Conservation (phyloP, 2,888 invertebrate genomes). For the Drosophila tripunctata region DNA sequence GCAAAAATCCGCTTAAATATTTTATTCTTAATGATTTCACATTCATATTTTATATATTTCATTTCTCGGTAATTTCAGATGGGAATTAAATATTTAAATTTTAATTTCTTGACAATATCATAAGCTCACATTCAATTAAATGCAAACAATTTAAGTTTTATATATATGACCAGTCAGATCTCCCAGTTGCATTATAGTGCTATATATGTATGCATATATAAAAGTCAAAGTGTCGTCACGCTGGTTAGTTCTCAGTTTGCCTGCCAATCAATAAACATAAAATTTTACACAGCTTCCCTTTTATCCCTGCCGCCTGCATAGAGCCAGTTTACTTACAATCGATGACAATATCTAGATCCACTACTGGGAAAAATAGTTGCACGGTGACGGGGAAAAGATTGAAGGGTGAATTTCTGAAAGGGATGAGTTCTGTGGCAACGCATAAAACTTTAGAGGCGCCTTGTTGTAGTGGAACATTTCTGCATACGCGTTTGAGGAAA, state of each 20-base stretch:
- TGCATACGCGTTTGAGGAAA: constrained; percentile 69
- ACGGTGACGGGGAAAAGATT: background rate
- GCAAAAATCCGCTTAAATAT: no score
- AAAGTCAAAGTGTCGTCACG: constrained; percentile 40
- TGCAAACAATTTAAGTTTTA: background rate
- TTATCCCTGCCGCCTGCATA: background rate
- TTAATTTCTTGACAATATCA: background rate
- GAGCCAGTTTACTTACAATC: constrained; percentile 33
- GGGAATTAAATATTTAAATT: background rate
- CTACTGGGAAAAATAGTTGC: background rate
- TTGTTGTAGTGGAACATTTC: constrained; percentile 61
- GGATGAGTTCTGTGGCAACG: constrained; percentile 24
- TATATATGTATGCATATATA: background rate
- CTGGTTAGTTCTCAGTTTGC: constrained; percentile 28
- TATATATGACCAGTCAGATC: background rate
- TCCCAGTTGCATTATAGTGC: constrained; percentile 15
- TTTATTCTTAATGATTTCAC: no score
- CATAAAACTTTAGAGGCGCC: constrained; percentile 72
- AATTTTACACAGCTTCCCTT: constrained; percentile 56
- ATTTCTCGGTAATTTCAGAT: no score
- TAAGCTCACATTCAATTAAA: background rate
- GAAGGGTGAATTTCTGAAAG: no score
- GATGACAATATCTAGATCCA: constrained; percentile 49
- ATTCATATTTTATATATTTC: no score
- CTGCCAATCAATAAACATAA: constrained; percentile 75